Conservation (phyloP, 2,888 invertebrate species). For the Ischnus inquisitorius region DNA sequence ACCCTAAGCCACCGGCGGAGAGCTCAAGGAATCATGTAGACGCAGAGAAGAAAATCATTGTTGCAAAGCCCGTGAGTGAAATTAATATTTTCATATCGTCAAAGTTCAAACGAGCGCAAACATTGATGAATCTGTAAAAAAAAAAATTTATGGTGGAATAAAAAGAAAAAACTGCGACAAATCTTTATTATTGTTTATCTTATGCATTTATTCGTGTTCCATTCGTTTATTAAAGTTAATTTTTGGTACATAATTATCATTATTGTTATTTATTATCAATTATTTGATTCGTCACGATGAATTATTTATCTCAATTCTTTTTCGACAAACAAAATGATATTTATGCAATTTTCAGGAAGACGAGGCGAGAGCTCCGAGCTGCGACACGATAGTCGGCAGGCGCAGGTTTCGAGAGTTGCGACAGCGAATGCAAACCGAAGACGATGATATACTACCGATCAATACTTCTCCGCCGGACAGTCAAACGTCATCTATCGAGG, state of each 20-base stretch:
- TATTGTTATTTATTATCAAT: background rate
- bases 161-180: no score
- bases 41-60: slow-evolving; percentile 73
- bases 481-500: slow-evolving; percentile 92
- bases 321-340: background rate
- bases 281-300: no score
- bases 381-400: slow-evolving; percentile 87
- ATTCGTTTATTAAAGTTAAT: no score
- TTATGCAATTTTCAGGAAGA: slow-evolving; percentile 84
- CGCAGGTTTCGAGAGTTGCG: slow-evolving; percentile 94
- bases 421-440: slow-evolving; percentile 94
- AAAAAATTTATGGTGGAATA: no score
- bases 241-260: background rate
- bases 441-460: slow-evolving; percentile 90
- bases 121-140: no score
- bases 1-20: slow-evolving; percentile 78
- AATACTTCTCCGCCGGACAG: slow-evolving; percentile 91
- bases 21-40: slow-evolving; percentile 73
- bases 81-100: no score
- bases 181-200: no score
- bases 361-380: slow-evolving; percentile 76
- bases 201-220: no score
- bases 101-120: no score
- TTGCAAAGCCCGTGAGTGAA: slow-evolving; percentile 78
- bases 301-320: background rate